A percentile compares a stretch with the other conserved stretches of the same genome.
These are phyloP conservation scores for Nothoprocta perdicaria DNA, from an alignment of 2,113 vertebrate species.

Conservation along the genomic window DNA sequence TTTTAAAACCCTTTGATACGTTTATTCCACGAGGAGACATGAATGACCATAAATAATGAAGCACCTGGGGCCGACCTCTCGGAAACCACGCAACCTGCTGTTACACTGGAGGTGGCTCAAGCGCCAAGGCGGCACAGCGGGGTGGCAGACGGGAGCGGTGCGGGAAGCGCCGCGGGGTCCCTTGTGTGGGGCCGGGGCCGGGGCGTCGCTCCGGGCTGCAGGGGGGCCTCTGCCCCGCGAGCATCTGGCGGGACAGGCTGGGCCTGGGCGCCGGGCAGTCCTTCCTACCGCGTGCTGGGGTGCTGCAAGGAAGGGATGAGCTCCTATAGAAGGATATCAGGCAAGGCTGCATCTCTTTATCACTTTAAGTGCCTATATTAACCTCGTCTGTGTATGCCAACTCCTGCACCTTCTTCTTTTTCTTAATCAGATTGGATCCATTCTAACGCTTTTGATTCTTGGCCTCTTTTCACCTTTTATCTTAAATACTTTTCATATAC, in stretches of 20 bases:
- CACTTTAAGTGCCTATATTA: background rate
- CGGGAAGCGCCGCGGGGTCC: background rate
- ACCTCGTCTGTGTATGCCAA: background rate
- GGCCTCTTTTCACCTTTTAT: background rate
- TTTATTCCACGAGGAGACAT: background rate
- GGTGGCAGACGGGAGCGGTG: background rate
- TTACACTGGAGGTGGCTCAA: background rate
- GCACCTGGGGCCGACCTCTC: background rate
- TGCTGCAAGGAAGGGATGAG: background rate
- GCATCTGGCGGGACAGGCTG: fast-evolving
- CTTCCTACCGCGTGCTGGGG: background rate
- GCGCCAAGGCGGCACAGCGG: too few relatives aligned
- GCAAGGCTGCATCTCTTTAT: background rate
- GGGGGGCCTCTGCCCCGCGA: background rate
- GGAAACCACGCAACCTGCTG: background rate
- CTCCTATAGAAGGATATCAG: background rate
- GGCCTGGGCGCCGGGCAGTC: background rate
- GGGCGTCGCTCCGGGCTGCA: background rate
- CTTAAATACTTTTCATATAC: background rate
- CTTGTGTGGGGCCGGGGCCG: background rate
- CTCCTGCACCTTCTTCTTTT: background rate
- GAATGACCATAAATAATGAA: background rate
- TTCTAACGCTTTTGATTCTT: background rate
- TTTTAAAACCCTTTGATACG: background rate
- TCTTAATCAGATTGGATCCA: background rate